Evolutionary conservation across 2,113 vertebrate genomes (phyloP).

Genomic region (Chionis minor): DNA sequence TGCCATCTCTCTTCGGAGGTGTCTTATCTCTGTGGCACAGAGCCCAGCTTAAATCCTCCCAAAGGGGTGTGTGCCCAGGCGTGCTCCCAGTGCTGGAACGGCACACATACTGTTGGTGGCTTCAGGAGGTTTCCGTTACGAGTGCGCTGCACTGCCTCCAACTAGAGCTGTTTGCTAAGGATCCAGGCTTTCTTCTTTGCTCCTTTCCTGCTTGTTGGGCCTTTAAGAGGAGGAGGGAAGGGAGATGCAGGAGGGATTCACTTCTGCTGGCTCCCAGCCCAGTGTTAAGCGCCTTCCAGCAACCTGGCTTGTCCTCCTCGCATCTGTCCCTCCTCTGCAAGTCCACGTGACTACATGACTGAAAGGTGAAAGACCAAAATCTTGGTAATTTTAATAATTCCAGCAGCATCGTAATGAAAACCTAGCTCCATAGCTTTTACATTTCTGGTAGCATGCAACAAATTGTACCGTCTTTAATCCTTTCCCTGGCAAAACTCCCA

Average conservation of each 20-base stretch:
- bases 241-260: neutral
- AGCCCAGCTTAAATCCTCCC: neutral
- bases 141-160: neutral
- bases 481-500: constrained; percentile 32
- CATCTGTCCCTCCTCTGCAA: neutral
- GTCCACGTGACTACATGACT: neutral
- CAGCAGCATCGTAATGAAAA: neutral
- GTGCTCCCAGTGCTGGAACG: neutral
- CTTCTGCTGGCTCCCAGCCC: neutral
- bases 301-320: neutral
- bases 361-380: neutral
- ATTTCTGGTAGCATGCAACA: neutral
- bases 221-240: neutral
- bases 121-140: neutral
- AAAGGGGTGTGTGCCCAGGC: neutral
- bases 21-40: neutral
- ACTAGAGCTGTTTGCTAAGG: neutral
- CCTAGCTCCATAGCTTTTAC: neutral
- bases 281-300: neutral
- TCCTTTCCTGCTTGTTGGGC: neutral
- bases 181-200: neutral
- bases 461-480: neutral
- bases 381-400: neutral
- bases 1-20: neutral
- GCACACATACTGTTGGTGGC: neutral